Evolutionary conservation across 2,888 invertebrate genomes (phyloP).

Genomic region (Cephus runcator): DNA sequence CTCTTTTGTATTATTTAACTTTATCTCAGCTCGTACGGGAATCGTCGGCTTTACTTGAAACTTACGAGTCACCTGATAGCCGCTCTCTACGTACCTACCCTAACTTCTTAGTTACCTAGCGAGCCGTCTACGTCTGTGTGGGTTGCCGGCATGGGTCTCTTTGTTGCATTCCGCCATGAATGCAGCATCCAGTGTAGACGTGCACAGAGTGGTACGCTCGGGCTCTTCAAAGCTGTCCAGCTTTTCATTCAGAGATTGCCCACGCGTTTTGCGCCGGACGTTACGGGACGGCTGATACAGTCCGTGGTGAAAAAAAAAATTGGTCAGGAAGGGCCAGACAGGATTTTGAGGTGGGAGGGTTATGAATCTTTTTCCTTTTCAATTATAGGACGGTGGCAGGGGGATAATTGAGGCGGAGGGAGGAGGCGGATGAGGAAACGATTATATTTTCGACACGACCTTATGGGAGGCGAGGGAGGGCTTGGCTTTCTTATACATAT

Average conservation of each 20-base stretch:
- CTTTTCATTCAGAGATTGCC: conserved; percentile 43
- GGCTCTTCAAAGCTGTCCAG: conserved; percentile 42
- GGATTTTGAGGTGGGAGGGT: background rate
- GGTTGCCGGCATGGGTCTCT: conserved; percentile 28
- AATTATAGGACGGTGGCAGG: background rate
- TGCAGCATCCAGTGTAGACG: conserved; percentile 27
- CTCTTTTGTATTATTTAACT: background rate
- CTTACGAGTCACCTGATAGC: conserved; percentile 34
- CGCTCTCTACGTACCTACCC: conserved; percentile 28
- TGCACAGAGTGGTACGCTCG: conserved; percentile 5
- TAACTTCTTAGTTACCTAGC: conserved; percentile 19
- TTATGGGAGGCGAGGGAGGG: background rate
- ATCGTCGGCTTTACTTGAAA: background rate
- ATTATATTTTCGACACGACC: conserved; percentile 2
- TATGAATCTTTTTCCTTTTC: background rate
- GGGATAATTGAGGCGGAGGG: background rate
- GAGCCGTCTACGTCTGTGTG: conserved; percentile 3
- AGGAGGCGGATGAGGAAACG: conserved; percentile 6
- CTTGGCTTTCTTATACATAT: background rate
- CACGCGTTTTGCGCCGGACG: background rate
- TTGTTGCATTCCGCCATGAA: conserved; percentile 51
- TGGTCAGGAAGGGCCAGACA: background rate
- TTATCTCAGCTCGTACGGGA: background rate
- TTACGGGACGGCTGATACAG: background rate
- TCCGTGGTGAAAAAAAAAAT: background rate